These are phyloP conservation scores for Mystacornis crossleyi DNA, from an alignment of 2,113 vertebrate genomes.

Conservation along the genomic window DNA sequence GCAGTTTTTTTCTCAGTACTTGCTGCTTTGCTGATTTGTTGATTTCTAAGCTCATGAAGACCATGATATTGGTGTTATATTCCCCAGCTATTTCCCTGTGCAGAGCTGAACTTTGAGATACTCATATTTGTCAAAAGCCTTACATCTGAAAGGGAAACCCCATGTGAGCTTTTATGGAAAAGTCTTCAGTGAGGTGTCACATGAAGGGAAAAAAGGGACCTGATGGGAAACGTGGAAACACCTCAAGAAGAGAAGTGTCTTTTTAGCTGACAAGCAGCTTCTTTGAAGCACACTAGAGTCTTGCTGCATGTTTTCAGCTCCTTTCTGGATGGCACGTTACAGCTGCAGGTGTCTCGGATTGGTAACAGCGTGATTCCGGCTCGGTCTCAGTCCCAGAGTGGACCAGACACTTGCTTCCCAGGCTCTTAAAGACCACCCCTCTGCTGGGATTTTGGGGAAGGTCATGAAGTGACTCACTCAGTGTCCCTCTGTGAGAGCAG, in stretches of 20 bases:
- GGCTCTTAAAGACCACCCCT: not conserved
- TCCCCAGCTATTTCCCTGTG: not conserved
- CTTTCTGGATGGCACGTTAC: not conserved
- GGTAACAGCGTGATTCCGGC: not conserved
- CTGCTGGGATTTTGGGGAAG: not conserved
- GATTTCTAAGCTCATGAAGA: not conserved
- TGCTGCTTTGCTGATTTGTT: not conserved
- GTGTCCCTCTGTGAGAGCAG: not conserved
- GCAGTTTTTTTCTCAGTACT: not conserved
- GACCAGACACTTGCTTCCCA: not conserved
- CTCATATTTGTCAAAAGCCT: not conserved
- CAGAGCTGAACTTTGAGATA: not conserved
- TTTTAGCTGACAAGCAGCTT: not conserved
- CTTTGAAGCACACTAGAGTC: not conserved
- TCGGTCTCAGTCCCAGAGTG: not conserved
- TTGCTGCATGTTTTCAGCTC: not conserved
- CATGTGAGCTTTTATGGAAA: not conserved
- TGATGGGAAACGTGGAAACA: not conserved
- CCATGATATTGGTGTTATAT: not conserved
- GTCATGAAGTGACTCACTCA: not conserved
- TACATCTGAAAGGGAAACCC: not conserved
- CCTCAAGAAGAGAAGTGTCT: not conserved
- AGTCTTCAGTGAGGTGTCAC: not conserved
- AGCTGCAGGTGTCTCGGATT: not conserved
- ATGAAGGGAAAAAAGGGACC: not conserved